These are phyloP conservation scores for Geotria australis DNA, from an alignment of 2,797 vertebrate genomes.

Conservation along the genomic window DNA sequence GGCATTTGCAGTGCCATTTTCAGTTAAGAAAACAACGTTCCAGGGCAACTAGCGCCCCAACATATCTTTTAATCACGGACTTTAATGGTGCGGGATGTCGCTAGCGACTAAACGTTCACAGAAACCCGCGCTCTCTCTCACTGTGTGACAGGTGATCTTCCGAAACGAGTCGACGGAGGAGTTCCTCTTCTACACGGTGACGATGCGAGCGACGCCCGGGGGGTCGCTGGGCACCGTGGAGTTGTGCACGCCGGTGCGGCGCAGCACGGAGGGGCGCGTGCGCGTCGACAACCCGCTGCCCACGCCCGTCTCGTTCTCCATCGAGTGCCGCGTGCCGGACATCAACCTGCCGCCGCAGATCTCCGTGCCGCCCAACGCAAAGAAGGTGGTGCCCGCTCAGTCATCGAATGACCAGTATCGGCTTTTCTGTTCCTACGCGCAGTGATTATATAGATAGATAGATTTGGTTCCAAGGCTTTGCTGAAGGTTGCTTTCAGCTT, in stretches of 20 bases:
- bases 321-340: slow-evolving; percentile 23
- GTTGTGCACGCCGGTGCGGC: slow-evolving; percentile 18
- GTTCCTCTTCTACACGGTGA: slow-evolving; percentile 32
- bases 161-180: slow-evolving; percentile 26
- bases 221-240: slow-evolving; percentile 19
- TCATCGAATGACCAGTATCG: too few relatives aligned
- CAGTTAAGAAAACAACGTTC: too few relatives aligned
- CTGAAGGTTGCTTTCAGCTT: too few relatives aligned
- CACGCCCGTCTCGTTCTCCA: slow-evolving; percentile 10
- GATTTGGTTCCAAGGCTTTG: too few relatives aligned
- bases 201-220: slow-evolving; percentile 19
- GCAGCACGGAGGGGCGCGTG: slow-evolving; percentile 11
- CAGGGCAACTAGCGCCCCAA: too few relatives aligned
- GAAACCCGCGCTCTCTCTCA: neutral
- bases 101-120: too few relatives aligned
- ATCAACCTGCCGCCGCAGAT: slow-evolving; percentile 23
- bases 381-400: neutral
- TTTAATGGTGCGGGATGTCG: too few relatives aligned
- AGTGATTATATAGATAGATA: too few relatives aligned
- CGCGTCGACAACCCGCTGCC: slow-evolving; percentile 37
- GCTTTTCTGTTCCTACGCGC: too few relatives aligned
- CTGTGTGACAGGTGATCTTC: slow-evolving; percentile 31
- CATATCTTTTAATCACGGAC: too few relatives aligned
- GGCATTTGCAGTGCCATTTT: rapidly evolving
- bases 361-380: slow-evolving; percentile 9